A percentile compares a stretch with the other conserved stretches of the same genome.
phyloP scores from a whole-genome alignment of 2,113 vertebrate genomes.

The Actinemys pallida region DNA sequence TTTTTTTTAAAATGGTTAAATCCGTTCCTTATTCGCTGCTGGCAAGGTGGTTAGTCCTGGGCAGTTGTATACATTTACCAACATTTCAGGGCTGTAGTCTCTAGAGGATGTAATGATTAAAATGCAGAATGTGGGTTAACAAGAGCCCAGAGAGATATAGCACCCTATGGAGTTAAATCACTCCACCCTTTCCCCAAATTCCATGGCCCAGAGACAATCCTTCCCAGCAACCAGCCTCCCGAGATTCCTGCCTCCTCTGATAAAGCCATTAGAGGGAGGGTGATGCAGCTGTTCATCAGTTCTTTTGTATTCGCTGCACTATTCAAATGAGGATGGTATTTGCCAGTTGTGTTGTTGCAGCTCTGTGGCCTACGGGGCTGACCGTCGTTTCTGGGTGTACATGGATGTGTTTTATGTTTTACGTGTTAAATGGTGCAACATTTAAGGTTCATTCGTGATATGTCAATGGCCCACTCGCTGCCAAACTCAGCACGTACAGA shows the following conservation, averaged over 20 bases:
- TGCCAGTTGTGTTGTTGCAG: rapidly evolving
- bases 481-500: not conserved
- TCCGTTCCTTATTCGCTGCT: not conserved
- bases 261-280: not conserved
- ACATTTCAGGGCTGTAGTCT: not conserved
- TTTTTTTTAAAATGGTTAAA: not conserved
- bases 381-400: not conserved
- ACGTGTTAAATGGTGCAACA: not conserved
- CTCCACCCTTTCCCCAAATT: not conserved
- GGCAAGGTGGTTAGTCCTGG: not conserved
- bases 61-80: not conserved
- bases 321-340: rapidly evolving
- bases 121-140: not conserved
- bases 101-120: not conserved
- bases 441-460: not conserved
- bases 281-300: not conserved
- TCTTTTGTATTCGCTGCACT: not conserved
- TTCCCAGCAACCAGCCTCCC: not conserved
- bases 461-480: rapidly evolving
- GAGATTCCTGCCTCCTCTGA: not conserved
- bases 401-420: not conserved
- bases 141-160: not conserved
- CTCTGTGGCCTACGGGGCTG: rapidly evolving
- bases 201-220: not conserved
- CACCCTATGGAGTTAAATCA: not conserved